A percentile compares a stretch with the other conserved stretches of the same genome.
Evolutionary conservation across 2,888 invertebrate genomes (phyloP).

Genomic region (Limnephilus marmoratus): DNA sequence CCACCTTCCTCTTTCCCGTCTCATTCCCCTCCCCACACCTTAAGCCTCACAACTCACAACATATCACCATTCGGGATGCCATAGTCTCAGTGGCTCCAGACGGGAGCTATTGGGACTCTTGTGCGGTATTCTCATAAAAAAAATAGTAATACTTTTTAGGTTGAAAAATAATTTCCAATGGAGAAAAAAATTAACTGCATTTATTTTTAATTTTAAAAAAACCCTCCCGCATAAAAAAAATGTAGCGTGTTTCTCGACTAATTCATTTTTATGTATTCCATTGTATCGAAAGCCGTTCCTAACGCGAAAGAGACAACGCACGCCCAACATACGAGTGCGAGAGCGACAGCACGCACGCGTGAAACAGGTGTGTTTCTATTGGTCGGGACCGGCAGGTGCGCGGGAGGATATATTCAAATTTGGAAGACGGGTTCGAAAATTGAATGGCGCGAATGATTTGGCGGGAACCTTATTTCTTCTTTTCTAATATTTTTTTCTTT

Average conservation of each 20-base stretch:
- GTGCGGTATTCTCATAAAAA: too few relatives aligned
- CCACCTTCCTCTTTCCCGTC: too few relatives aligned
- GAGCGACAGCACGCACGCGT: neutral
- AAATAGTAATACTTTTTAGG: too few relatives aligned
- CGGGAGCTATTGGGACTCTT: too few relatives aligned
- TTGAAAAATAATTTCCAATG: too few relatives aligned
- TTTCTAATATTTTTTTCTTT: neutral
- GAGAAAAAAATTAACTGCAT: neutral
- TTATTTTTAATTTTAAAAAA: neutral
- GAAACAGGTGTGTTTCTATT: constrained; percentile 52
- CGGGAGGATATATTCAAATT: constrained; percentile 53
- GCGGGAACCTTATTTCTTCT: constrained; percentile 46
- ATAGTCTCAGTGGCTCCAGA: too few relatives aligned
- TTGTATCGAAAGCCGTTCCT: constrained; percentile 22
- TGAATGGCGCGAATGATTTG: constrained; percentile 53
- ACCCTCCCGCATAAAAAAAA: neutral
- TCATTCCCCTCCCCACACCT: too few relatives aligned
- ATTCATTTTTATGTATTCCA: neutral
- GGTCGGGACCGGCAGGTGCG: constrained; percentile 52
- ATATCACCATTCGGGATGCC: too few relatives aligned
- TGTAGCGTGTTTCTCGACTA: neutral
- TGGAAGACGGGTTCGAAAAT: constrained; percentile 51
- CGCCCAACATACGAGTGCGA: neutral
- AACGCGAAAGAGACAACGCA: constrained; percentile 5
- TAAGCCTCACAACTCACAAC: too few relatives aligned